Evolutionary conservation across 2,113 vertebrate genomes (phyloP).

Genomic region (Brachyistius frenatus): DNA sequence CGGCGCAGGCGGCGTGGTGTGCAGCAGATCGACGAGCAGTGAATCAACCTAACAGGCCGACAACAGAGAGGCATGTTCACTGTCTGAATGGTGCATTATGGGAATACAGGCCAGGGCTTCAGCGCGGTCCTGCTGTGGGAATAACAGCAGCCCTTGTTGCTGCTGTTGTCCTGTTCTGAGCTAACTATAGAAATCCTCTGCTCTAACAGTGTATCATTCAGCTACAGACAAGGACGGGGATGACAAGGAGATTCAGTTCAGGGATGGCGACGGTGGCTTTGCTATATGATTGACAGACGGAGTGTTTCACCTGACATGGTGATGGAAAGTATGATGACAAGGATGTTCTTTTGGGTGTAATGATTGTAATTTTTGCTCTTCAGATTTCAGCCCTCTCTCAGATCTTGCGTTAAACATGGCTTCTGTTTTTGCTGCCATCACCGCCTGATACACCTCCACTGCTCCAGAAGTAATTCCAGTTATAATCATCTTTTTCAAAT

Average conservation of each 20-base stretch:
- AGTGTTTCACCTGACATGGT: conserved; percentile 6
- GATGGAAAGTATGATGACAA: neutral
- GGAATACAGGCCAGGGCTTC: conserved; percentile 22
- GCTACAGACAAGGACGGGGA: conserved; percentile 25
- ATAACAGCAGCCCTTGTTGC: conserved; percentile 38
- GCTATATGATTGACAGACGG: neutral
- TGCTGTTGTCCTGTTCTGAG: conserved; percentile 37
- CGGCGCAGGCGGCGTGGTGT: conserved; percentile 7
- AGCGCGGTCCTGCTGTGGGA: conserved; percentile 41
- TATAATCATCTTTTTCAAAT: conserved; percentile 61
- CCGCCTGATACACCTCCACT: conserved; percentile 16
- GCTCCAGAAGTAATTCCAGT: conserved; percentile 49
- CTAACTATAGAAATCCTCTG: conserved; percentile 52
- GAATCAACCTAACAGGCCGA: conserved; percentile 55
- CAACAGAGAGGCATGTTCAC: conserved; percentile 28
- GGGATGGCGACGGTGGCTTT: neutral
- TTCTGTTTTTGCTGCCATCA: conserved; percentile 5
- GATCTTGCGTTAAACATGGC: neutral
- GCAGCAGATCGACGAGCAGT: conserved; percentile 33
- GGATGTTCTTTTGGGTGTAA: neutral
- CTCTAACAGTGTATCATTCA: conserved; percentile 15
- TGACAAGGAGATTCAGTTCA: conserved; percentile 22
- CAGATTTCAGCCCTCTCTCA: neutral
- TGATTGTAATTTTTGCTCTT: no score
- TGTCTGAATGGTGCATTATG: conserved; percentile 10